Conservation (phyloP, 2,888 invertebrate species). For the Caenorhabditis zanzibari region DNA sequence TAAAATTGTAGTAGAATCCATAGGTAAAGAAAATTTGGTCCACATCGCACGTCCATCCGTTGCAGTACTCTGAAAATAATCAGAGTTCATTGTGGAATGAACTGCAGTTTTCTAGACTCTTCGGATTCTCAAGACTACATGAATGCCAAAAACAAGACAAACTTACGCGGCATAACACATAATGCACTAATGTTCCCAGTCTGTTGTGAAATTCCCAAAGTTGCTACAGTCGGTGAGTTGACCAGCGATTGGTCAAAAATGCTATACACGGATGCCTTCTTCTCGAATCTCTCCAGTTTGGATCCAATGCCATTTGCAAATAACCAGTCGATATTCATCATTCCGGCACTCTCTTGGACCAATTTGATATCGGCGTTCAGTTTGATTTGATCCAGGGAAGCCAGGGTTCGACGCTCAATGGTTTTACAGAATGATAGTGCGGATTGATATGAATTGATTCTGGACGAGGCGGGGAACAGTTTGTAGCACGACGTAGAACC, state of each 20-base stretch:
- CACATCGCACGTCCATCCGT: slow-evolving; percentile 8
- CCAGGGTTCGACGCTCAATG: slow-evolving; percentile 14
- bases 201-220: slow-evolving; percentile 14
- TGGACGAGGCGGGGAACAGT: neutral
- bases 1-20: slow-evolving; percentile 21
- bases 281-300: slow-evolving; percentile 17
- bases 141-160: too few relatives aligned
- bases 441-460: slow-evolving; percentile 13
- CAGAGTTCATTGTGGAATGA: too few relatives aligned
- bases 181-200: slow-evolving; percentile 34
- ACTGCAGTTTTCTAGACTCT: too few relatives aligned
- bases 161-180: slow-evolving; percentile 44
- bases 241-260: slow-evolving; percentile 31
- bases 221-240: slow-evolving; percentile 6
- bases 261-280: slow-evolving; percentile 28
- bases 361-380: slow-evolving; percentile 17
- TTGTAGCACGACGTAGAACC: slow-evolving; percentile 2
- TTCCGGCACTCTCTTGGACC: slow-evolving; percentile 26
- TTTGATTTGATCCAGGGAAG: slow-evolving; percentile 24
- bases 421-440: slow-evolving; percentile 18
- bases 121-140: too few relatives aligned
- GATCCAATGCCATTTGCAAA: slow-evolving; percentile 42
- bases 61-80: slow-evolving; percentile 35
- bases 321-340: slow-evolving; percentile 22
- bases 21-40: slow-evolving; percentile 23